phyloP scores from a whole-genome alignment of 2,888 invertebrate species.

The Drosophila pullipes region DNA sequence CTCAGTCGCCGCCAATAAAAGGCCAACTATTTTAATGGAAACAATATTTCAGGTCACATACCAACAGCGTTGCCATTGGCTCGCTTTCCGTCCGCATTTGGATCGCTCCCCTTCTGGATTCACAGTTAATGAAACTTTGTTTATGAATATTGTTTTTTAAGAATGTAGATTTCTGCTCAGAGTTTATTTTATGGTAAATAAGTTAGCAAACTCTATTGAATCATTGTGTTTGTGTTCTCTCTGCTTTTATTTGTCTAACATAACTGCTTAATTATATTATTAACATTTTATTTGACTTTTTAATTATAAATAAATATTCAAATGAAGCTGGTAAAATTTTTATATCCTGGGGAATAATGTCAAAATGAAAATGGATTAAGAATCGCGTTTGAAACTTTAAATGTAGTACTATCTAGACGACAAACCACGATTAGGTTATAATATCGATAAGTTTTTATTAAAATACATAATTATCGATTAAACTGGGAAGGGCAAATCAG shows the following conservation, averaged over 20 bases:
- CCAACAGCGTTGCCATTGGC: conserved; percentile 12
- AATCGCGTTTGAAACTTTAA: not conserved
- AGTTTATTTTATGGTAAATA: conserved; percentile 16
- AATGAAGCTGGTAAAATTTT: not conserved
- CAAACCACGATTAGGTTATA: not conserved
- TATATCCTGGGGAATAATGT: not conserved
- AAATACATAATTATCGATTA: not conserved
- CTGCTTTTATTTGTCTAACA: not conserved
- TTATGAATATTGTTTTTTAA: conserved; percentile 82
- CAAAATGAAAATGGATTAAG: not conserved
- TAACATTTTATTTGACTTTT: not conserved
- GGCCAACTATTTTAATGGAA: conserved; percentile 70
- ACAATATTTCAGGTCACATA: conserved; percentile 63
- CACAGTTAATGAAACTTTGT: conserved; percentile 75
- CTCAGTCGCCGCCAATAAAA: conserved; percentile 37
- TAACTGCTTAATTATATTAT: not conserved
- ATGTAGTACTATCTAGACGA: not conserved
- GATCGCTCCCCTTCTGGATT: conserved; percentile 3
- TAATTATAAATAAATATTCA: not conserved
- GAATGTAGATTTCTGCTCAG: conserved; percentile 45
- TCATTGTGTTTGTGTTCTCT: not conserved
- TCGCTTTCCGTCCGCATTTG: conserved; percentile 3
- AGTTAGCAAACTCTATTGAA: not conserved
- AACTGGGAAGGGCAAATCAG: not conserved
- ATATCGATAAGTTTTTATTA: not conserved